Base-by-base conservation (phyloP, 2,113 vertebrate genomes). In the Malurus elegans region DNA sequence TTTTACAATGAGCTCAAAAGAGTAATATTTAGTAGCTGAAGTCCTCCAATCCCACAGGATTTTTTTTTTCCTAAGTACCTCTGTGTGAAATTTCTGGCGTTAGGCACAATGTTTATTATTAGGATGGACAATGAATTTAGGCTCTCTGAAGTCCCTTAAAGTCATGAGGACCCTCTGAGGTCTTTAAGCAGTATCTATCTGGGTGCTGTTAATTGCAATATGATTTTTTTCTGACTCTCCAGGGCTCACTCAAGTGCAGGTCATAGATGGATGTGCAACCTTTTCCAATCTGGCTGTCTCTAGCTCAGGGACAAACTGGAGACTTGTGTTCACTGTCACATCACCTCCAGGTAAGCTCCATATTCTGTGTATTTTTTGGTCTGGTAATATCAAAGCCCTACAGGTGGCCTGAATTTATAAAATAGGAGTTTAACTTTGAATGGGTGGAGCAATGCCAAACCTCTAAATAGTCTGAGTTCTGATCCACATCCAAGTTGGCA, bases 221-320 rank as follows among this genome's bases (percentile, higher is more conserved):
- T 7, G 23, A 51, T 72, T 48, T 89, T 86, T 87, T 88, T 92
- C 19, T 94, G 54, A 6, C 90, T 83, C 62, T 96, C 4, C 66
- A 98, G 98, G 98, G 9, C 58, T 91, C 50, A 98, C 97, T 5
- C 82, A 75, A 57, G 95, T 92, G 70, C 90, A 96, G 89, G 97
- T 97, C 79, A 88, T 89, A 60, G 94, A 97, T 14, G 98, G 98
- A 92, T 95, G 93, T 83, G 98, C 97, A 47, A 95, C 71, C 40
- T 98, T 98, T 95, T 97, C 96, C 44, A 94, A 91, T 48, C 88
- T 98, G 96, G 85, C 97, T 6, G 34, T 98, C 69, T 97, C 97
- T 85, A 96, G 87, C 44, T 95, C 96, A 47, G 98, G 97, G 34
- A 97, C 94, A 64, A 93, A 97, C 73, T 98, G 97, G 97, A 95